Percentiles rank a stretch among this genome's conserved stretches.
Conservation (phyloP, 2,888 invertebrate genomes). For the Operophtera brumata region DNA sequence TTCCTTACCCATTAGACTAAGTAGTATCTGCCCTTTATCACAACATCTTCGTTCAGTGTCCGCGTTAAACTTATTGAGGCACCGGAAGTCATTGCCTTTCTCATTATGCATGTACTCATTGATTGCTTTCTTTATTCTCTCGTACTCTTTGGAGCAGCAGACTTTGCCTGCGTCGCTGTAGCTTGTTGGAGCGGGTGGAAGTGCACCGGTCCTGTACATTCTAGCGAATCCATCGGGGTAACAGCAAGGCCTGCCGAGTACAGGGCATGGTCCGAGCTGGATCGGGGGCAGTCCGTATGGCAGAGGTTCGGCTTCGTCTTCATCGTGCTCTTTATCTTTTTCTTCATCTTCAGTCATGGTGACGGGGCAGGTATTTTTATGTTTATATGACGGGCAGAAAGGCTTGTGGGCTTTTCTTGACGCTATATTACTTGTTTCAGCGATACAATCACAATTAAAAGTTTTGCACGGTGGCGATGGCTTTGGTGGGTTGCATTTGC, state of each 20-base stretch:
- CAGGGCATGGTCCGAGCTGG: constrained; percentile 71
- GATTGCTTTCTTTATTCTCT: constrained; percentile 70
- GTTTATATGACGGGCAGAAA: constrained; percentile 67
- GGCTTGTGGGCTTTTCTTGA: constrained; percentile 63
- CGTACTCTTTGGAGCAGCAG: constrained; percentile 72
- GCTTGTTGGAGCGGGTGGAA: constrained; percentile 59
- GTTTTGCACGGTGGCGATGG: constrained; percentile 66
- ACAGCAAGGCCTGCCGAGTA: constrained; percentile 68
- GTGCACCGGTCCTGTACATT: constrained; percentile 66
- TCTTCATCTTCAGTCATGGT: constrained; percentile 56
- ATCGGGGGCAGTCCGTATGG: constrained; percentile 73
- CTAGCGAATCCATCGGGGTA: constrained; percentile 71
- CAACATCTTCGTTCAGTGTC: constrained; percentile 72
- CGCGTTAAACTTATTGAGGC: constrained; percentile 64
- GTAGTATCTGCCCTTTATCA: constrained; percentile 65
- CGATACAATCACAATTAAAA: constrained; percentile 67
- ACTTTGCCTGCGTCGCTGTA: constrained; percentile 70
- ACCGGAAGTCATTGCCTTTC: constrained; percentile 64
- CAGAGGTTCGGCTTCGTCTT: constrained; percentile 61
- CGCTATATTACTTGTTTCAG: constrained; percentile 48
- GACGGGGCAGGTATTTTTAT: constrained; percentile 66
- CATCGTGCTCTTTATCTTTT: constrained; percentile 60
- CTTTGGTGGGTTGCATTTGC: constrained; percentile 64
- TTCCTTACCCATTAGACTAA: constrained; percentile 58
- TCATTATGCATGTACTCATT: constrained; percentile 65